A percentile compares a stretch with the other conserved stretches of the same genome.
phyloP scores from a whole-genome alignment of 2,797 vertebrate genomes.

The Labeo calbasu region DNA sequence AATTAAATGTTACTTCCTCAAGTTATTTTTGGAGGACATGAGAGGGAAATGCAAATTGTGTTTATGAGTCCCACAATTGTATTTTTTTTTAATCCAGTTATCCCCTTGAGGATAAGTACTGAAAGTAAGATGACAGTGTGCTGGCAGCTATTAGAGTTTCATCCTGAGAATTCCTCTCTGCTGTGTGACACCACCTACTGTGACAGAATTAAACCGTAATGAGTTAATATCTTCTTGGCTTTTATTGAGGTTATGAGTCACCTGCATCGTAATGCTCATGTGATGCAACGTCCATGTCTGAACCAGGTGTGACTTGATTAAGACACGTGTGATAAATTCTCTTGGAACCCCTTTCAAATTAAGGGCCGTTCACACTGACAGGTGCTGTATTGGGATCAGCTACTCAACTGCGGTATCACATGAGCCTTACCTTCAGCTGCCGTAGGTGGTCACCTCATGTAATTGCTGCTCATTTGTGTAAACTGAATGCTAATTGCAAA shows the following conservation, averaged over 20 bases:
- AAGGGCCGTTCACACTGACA: not conserved
- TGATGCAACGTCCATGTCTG: constrained; percentile 21
- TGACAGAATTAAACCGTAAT: constrained; percentile 42
- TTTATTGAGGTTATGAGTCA: constrained; percentile 42
- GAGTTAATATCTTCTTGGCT: constrained; percentile 34
- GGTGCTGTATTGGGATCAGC: not conserved
- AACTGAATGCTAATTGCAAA: not conserved
- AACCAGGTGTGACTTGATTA: constrained; percentile 8
- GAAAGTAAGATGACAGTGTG: constrained; percentile 46
- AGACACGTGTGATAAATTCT: not conserved
- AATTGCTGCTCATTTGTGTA: not conserved
- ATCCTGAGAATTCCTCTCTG: constrained; percentile 17
- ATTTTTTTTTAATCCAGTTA: constrained; percentile 26
- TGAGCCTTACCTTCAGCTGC: not conserved
- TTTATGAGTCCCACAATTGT: constrained; percentile 54
- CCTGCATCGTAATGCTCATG: not conserved
- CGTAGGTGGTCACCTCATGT: not conserved
- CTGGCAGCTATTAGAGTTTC: constrained; percentile 45
- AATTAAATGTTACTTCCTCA: constrained; percentile 55
- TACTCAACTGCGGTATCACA: not conserved
- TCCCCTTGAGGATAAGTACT: constrained; percentile 49
- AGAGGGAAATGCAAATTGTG: constrained; percentile 61
- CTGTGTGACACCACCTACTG: constrained; percentile 36
- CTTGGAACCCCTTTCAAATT: not conserved
- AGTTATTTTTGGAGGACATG: constrained; percentile 58